Evolutionary conservation across 2,797 vertebrate genomes (phyloP).

Genomic region (Pelobates cultripes): DNA sequence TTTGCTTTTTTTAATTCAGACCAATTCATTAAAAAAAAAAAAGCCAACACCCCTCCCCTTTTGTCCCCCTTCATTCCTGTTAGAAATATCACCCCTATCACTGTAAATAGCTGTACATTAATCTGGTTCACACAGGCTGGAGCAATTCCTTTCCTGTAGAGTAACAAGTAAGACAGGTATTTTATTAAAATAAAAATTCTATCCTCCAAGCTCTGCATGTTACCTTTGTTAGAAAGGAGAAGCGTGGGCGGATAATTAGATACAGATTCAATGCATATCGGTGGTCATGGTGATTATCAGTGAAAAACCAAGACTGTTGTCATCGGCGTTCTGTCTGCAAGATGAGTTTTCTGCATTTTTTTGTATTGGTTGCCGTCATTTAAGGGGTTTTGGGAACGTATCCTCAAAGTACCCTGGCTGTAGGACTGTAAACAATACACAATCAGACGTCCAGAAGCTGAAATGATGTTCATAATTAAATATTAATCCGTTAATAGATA

Average conservation of each 20-base stretch:
- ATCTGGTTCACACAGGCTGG: background rate
- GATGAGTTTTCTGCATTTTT: background rate
- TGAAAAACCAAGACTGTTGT: constrained; percentile 4
- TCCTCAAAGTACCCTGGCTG: background rate
- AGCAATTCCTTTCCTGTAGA: background rate
- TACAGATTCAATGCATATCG: background rate
- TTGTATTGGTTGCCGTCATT: background rate
- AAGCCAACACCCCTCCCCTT: background rate
- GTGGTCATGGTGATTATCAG: constrained; percentile 28
- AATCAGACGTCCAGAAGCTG: background rate
- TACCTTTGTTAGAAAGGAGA: background rate
- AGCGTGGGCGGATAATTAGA: constrained; percentile 29
- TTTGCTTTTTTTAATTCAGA: background rate
- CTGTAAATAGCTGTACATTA: background rate
- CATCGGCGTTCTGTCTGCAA: background rate
- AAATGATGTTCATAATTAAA: too few species aligned
- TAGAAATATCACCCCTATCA: background rate
- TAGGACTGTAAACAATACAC: background rate
- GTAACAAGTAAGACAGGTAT: background rate
- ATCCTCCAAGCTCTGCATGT: background rate
- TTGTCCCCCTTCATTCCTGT: background rate
- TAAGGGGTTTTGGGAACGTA: background rate
- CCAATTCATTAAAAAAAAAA: background rate
- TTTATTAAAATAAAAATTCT: background rate
- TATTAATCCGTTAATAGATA: too few species aligned